Conservation (phyloP, 53 echinoderm and acorn worm genomes). For the Paracentrotus lividus region DNA sequence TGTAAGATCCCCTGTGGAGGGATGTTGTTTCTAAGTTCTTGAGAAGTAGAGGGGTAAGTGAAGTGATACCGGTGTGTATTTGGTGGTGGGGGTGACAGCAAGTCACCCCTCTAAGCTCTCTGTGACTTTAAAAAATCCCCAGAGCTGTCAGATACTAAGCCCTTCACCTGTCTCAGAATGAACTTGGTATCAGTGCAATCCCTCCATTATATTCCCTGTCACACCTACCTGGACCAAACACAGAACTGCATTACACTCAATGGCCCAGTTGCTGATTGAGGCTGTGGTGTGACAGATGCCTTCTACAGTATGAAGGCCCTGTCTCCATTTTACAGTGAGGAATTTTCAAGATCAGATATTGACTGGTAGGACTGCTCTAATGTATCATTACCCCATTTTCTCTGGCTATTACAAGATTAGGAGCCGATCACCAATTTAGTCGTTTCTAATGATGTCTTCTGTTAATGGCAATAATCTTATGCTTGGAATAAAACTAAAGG, state of each 20-base stretch:
- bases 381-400: too few species aligned
- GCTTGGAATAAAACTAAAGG: not conserved
- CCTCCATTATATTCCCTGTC: too few species aligned
- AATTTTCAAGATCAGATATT: too few species aligned
- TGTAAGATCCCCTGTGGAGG: not conserved
- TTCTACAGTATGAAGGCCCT: not conserved
- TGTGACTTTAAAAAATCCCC: conserved; percentile 40
- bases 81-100: conserved; percentile 26
- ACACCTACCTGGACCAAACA: too few species aligned
- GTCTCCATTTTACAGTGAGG: too few species aligned
- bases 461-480: not conserved
- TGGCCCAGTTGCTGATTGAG: too few species aligned
- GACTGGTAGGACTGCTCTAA: too few species aligned
- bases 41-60: not conserved
- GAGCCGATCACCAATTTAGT: not conserved
- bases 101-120: conserved; percentile 38
- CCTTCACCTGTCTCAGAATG: conserved; percentile 15
- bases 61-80: not conserved
- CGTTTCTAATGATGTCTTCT: not conserved
- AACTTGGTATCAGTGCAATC: not conserved
- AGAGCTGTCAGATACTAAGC: conserved; percentile 45
- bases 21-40: not conserved
- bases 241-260: too few species aligned
- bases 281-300: too few species aligned
- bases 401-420: not conserved